Conservation (phyloP, 2,888 invertebrate genomes). For the Lutraria lutraria region DNA sequence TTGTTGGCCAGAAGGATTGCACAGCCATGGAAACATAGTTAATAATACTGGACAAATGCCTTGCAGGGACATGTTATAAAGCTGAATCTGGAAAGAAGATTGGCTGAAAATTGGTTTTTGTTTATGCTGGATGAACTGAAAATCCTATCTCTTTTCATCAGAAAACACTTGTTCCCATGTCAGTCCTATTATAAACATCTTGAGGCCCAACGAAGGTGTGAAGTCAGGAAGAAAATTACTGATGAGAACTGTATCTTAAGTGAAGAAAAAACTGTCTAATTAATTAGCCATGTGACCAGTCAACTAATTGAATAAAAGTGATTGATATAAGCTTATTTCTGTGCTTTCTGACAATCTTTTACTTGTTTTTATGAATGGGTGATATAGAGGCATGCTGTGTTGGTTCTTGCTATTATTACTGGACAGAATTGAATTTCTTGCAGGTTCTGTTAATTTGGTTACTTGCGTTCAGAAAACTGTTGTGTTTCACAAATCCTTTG, state of each 20-base stretch:
- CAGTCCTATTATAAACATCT: constrained; percentile 5
- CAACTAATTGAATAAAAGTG: constrained; percentile 21
- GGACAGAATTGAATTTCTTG: background rate
- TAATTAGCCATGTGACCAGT: constrained; percentile 34
- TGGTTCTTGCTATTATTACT: background rate
- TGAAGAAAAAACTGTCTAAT: constrained; percentile 19
- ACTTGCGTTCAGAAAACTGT: background rate
- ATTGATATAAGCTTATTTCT: constrained; percentile 23
- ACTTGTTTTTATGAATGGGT: background rate
- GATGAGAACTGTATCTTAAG: constrained; percentile 15
- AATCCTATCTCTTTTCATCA: background rate
- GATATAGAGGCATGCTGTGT: background rate
- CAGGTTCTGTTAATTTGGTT: background rate
- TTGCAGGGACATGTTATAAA: background rate
- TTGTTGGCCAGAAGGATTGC: constrained; percentile 5
- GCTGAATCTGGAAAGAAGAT: constrained; percentile 1
- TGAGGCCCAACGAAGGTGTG: constrained; percentile 11
- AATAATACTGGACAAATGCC: constrained; percentile 5
- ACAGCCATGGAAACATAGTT: background rate
- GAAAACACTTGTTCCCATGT: constrained; percentile 19
- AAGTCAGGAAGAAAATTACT: constrained; percentile 19
- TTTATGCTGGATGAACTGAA: background rate
- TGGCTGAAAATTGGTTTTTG: background rate
- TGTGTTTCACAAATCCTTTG: background rate
- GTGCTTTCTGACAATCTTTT: background rate